A percentile compares a stretch with the other conserved stretches of the same genome.
Conservation (phyloP, 2,113 vertebrate genomes). For the Panthera tigris region DNA sequence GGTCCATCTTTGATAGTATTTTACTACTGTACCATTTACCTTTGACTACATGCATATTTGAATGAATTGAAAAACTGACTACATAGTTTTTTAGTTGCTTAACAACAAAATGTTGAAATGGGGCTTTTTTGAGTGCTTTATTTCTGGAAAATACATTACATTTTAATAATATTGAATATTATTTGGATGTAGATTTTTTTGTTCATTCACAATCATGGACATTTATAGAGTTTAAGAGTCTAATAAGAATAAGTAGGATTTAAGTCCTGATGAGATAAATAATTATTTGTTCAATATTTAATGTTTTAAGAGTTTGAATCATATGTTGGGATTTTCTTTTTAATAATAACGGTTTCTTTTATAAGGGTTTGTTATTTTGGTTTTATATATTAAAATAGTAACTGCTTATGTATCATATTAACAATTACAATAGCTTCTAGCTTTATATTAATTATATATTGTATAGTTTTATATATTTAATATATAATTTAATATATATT, state of each 20-base stretch:
- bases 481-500: not conserved
- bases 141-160: not conserved
- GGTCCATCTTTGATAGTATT: not conserved
- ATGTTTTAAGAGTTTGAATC: not conserved
- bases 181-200: not conserved
- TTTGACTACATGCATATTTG: not conserved
- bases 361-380: not conserved
- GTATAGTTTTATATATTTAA: not conserved
- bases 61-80: constrained; percentile 23
- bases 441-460: not conserved
- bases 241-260: not conserved
- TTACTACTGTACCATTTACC: not conserved
- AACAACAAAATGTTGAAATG: not conserved
- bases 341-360: not conserved
- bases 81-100: not conserved
- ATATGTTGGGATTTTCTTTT: not conserved
- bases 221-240: not conserved
- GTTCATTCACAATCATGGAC: not conserved
- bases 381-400: not conserved
- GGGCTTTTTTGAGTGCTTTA: not conserved
- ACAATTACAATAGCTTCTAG: not conserved
- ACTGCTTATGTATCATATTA: not conserved
- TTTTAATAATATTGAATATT: not conserved
- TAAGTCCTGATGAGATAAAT: not conserved
- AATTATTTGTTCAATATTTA: not conserved